These are phyloP conservation scores for Syritta pipiens DNA, from an alignment of 2,888 invertebrate species.

Conservation along the genomic window DNA sequence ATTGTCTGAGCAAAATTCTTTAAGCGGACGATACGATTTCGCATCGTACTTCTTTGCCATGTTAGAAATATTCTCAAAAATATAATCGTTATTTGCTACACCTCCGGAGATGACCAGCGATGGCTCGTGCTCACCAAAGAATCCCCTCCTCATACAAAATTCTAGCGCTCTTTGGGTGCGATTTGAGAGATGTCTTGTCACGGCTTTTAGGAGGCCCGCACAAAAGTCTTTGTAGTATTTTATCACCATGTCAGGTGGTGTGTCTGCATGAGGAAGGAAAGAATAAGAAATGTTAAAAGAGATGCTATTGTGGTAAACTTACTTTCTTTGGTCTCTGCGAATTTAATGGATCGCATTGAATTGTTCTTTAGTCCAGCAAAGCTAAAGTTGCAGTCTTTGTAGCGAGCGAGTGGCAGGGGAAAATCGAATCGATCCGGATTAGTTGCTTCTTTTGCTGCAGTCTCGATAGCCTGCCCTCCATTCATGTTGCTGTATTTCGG, in stretches of 20 bases:
- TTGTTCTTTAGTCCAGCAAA: conserved; percentile 90
- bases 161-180: conserved; percentile 91
- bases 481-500: conserved; percentile 84
- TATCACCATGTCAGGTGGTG: conserved; percentile 85
- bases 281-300: neutral
- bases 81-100: conserved; percentile 94
- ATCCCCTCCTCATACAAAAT: conserved; percentile 84
- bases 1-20: conserved; percentile 96
- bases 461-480: conserved; percentile 93
- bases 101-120: conserved; percentile 93
- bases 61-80: conserved; percentile 85
- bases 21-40: conserved; percentile 87
- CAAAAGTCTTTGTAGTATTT: conserved; percentile 90
- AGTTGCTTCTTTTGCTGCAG: conserved; percentile 85
- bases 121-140: conserved; percentile 81
- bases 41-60: conserved; percentile 85
- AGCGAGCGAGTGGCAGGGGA: conserved; percentile 82
- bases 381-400: conserved; percentile 93
- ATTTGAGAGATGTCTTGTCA: conserved; percentile 89
- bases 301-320: conserved; percentile 3
- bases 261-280: conserved; percentile 75
- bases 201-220: conserved; percentile 88
- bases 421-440: conserved; percentile 85
- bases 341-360: conserved; percentile 80
- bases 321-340: conserved; percentile 81